phyloP scores from a whole-genome alignment of 2,113 vertebrate species.

The Prionailurus bengalensis region DNA sequence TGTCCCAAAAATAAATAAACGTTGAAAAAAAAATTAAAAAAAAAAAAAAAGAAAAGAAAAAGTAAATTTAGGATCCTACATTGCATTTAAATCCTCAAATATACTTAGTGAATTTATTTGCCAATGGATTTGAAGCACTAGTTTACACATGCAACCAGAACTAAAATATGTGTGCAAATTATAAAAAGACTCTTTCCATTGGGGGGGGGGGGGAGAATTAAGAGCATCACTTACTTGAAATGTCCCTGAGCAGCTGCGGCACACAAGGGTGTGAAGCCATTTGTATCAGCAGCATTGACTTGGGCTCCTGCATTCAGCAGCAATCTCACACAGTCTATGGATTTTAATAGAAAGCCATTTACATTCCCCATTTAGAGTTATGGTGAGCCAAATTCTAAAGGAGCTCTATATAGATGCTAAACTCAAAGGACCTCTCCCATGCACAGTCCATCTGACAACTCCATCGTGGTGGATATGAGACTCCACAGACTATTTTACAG shows the following conservation, averaged over 20 bases:
- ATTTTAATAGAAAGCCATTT: conserved; percentile 72
- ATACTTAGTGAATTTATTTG: conserved; percentile 6
- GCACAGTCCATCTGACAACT: neutral
- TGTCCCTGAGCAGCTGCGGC: conserved; percentile 94
- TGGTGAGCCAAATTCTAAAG: neutral
- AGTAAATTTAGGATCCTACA: neutral
- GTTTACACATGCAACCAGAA: conserved; percentile 40
- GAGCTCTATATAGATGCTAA: neutral
- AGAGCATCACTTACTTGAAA: conserved; percentile 90
- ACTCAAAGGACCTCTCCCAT: neutral
- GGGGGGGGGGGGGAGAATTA: neutral
- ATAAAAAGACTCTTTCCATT: neutral
- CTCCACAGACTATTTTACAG: neutral
- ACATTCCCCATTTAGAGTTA: neutral
- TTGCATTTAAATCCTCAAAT: conserved; percentile 43
- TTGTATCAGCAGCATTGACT: conserved; percentile 93
- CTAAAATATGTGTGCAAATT: conserved; percentile 37
- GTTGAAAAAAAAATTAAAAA: no score
- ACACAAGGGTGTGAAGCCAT: conserved; percentile 97
- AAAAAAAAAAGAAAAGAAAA: no score
- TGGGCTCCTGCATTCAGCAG: conserved; percentile 95
- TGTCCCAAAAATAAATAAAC: no score
- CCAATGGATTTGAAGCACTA: neutral
- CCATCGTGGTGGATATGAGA: neutral
- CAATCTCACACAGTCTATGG: conserved; percentile 96